phyloP scores from a whole-genome alignment of 1,140 invertebrate genomes.

The Drosophila triauraria region DNA sequence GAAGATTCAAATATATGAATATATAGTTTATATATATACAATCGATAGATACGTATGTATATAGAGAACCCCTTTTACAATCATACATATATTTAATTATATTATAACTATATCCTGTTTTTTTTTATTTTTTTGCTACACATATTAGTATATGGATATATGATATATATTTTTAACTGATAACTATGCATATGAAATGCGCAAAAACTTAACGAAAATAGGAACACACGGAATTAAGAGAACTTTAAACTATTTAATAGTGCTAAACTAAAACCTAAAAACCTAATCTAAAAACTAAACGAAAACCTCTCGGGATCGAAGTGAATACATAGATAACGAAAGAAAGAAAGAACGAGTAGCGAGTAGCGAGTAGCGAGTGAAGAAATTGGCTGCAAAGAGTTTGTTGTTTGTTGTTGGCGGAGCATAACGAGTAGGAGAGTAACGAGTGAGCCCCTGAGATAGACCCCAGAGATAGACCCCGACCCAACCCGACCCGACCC shows the following conservation, averaged over 20 bases:
- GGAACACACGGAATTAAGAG: constrained; percentile 23
- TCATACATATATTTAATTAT: constrained; percentile 12
- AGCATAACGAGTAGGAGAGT: constrained; percentile 5
- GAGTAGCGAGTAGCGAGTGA: constrained; percentile 12
- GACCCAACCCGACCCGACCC: constrained; percentile 28
- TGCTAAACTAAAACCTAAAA: constrained; percentile 33
- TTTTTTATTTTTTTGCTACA: constrained; percentile 35
- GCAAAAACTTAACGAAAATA: constrained; percentile 34
- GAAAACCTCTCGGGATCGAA: constrained; percentile 30
- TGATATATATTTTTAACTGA: constrained; percentile 35
- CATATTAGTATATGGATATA: constrained; percentile 16
- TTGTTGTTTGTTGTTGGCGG: constrained; percentile 31
- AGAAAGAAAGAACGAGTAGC: constrained; percentile 5
- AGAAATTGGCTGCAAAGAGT: constrained; percentile 54
- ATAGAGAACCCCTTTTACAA: constrained; percentile 35
- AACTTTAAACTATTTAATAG: constrained; percentile 56
- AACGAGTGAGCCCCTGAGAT: constrained; percentile 14
- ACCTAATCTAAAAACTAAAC: constrained; percentile 20
- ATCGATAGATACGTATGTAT: constrained; percentile 16
- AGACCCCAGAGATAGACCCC: constrained; percentile 10
- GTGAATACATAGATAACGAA: constrained; percentile 15
- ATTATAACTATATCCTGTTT: constrained; percentile 12
- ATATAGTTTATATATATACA: constrained; percentile 2
- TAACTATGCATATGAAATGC: constrained; percentile 70
- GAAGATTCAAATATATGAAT: constrained; percentile 31